phyloP scores from a whole-genome alignment of 2,113 vertebrate genomes.

The Neoarius graeffei region DNA sequence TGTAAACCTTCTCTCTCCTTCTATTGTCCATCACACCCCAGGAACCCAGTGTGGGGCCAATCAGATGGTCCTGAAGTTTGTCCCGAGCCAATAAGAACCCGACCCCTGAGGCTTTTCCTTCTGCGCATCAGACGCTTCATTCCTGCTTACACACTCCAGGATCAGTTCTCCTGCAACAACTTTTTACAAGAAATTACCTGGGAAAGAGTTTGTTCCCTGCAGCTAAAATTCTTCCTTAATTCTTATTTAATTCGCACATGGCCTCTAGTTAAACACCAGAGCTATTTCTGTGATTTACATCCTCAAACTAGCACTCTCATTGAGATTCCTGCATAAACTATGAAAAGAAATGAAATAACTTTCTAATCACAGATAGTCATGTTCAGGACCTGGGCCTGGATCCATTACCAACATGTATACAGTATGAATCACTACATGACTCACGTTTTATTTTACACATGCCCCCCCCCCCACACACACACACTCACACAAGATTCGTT shows the following conservation, averaged over 20 bases:
- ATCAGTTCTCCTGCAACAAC: not conserved
- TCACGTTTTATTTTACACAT: not conserved
- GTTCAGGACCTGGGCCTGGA: not conserved
- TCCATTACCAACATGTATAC: not conserved
- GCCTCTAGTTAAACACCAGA: not conserved
- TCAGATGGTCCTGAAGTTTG: conserved; percentile 31
- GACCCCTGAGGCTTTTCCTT: conserved; percentile 15
- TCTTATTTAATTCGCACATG: not conserved
- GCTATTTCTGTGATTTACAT: not conserved
- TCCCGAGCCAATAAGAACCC: conserved; percentile 14
- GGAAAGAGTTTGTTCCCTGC: not conserved
- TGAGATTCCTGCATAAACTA: not conserved
- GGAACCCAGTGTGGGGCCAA: conserved; percentile 10
- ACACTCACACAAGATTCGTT: not conserved
- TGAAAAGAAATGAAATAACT: no score
- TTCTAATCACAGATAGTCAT: not conserved
- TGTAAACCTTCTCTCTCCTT: not conserved
- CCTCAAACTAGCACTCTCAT: not conserved
- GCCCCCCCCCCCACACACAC: not conserved
- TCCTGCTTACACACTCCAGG: not conserved
- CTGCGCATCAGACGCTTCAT: conserved; percentile 18
- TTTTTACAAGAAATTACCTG: not conserved
- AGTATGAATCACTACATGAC: not conserved
- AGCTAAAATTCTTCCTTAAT: conserved; percentile 13
- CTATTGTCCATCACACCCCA: conserved; percentile 2